Evolutionary conservation across 2,113 vertebrate genomes (phyloP).

Genomic region (Myotis davidii): DNA sequence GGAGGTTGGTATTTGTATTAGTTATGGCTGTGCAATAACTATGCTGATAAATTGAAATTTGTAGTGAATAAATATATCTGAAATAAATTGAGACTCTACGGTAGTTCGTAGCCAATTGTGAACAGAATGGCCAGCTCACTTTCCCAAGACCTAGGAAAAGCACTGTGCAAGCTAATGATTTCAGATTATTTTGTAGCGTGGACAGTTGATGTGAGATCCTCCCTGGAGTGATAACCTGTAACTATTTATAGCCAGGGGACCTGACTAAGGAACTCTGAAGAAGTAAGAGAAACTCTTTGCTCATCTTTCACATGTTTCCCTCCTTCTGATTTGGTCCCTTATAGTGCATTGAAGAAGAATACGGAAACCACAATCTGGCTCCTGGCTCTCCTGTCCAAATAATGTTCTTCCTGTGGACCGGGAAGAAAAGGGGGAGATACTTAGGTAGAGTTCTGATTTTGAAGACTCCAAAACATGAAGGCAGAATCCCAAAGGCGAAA

Average conservation of each 20-base stretch:
- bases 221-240: neutral
- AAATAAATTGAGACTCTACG: neutral
- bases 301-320: neutral
- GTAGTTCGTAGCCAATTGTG: neutral
- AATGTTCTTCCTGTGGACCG: neutral
- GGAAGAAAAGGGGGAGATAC: neutral
- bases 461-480: neutral
- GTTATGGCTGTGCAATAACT: neutral
- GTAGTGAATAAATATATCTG: neutral
- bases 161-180: neutral
- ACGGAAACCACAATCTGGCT: neutral
- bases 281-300: neutral
- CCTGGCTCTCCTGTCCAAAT: neutral
- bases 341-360: neutral
- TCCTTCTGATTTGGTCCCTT: neutral
- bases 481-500: neutral
- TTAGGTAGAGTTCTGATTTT: conserved; percentile 16
- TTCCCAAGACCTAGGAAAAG: neutral
- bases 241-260: neutral
- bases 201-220: neutral
- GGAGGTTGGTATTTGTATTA: neutral
- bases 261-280: neutral
- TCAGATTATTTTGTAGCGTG: neutral
- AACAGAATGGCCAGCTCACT: neutral
- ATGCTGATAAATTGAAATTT: neutral